Evolutionary conservation across 1,140 invertebrate species (phyloP).

Genomic region (Metaphire vulgaris): DNA sequence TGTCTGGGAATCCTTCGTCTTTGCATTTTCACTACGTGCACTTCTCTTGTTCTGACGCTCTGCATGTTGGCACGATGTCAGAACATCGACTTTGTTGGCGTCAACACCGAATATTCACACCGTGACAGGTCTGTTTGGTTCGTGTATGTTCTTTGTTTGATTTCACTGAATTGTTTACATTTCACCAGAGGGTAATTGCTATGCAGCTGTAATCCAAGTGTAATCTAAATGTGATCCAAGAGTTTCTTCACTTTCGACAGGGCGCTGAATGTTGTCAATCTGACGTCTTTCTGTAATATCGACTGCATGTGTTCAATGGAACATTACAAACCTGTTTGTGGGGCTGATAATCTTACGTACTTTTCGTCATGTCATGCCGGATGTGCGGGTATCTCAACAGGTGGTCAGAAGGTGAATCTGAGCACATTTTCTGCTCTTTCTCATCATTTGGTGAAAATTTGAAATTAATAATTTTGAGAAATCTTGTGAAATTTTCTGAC

Average conservation of each 20-base stretch:
- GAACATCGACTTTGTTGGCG: conserved; percentile 66
- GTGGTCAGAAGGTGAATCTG: too few species aligned
- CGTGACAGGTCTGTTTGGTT: background rate
- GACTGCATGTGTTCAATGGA: conserved; percentile 33
- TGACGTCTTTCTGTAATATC: conserved; percentile 32
- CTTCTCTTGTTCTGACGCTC: conserved; percentile 59
- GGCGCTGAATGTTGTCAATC: background rate
- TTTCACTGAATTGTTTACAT: conserved; percentile 35
- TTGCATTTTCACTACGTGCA: conserved; percentile 60
- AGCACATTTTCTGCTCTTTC: too few species aligned
- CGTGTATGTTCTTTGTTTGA: conserved; percentile 14
- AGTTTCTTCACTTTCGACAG: conserved; percentile 58
- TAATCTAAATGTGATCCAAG: conserved; percentile 25
- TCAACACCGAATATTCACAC: conserved; percentile 59
- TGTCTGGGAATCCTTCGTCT: conserved; percentile 70
- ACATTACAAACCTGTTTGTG: conserved; percentile 28
- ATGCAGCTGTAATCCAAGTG: conserved; percentile 13
- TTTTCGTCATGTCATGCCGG: conserved; percentile 29
- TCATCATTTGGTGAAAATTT: too few species aligned
- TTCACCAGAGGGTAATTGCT: conserved; percentile 41
- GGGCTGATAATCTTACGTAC: conserved; percentile 18
- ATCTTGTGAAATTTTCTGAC: too few species aligned
- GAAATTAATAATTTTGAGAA: too few species aligned
- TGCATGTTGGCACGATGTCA: conserved; percentile 69
- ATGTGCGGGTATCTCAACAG: too few species aligned